Base-by-base conservation (phyloP, 2,113 vertebrate species). In the Bucco capensis region DNA sequence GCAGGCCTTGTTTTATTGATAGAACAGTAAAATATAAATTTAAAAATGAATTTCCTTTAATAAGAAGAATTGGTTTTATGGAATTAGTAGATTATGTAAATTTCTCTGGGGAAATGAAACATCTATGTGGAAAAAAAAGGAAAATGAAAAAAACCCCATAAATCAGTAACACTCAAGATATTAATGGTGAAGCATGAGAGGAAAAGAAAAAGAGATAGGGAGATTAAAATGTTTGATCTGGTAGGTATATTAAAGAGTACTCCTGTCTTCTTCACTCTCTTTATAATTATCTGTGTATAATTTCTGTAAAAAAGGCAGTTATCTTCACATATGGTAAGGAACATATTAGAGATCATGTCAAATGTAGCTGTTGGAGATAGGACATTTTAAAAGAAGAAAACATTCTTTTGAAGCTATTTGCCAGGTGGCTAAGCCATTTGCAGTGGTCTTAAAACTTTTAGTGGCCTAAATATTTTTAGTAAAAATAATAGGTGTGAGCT, bases 271-370 rank as follows among this genome's bases (percentile, higher is more conserved):
- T 75, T 83, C 8, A 28, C 12, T 44, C 12, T 44, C 13, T 66
- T 58, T 28, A 38, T 69, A 72, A 53, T 4, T 12, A 61, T 42
- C 14, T 13, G 19, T 1, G 0, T 28, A 46, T 56, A 46, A 62
- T 28, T 83, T 62, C 23, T 64, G 2, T 18, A 24, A 83, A 80
- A 54, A 82, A 9, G 4, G 5, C 21, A 53, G 4, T 38, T 74
- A 46, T n/a, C 33, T 37, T 53, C 10, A 21, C 13, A 35, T 2
- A 30, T 25, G 0, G 0, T 46, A 60, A 69, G 13, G 11, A 60
- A 33, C 3, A 30, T 70, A 54, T 37, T 42, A 61, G 10, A 73
- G 12, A 50, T 46, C 14, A 15, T 25, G 6, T 47, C 23, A 84
- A 84, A 70, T 40, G 5, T 12, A 44, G 21, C 14, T 44, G 2